Base-by-base conservation (phyloP, 2,113 vertebrate genomes). In the Eudyptes chrysolophus region DNA sequence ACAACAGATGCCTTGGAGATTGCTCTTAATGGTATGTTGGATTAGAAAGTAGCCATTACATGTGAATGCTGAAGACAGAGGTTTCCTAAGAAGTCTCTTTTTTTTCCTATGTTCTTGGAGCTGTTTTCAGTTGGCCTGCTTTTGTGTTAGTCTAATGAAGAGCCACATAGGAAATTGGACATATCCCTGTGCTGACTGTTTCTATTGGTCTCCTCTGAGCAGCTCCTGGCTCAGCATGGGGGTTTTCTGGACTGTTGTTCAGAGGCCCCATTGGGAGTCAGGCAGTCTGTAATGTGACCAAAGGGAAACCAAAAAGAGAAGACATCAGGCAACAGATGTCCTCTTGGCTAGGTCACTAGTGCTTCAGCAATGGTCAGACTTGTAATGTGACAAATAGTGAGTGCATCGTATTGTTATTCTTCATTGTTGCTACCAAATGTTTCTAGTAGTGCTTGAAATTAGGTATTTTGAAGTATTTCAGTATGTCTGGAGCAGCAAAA, bases 141-240 rank as follows among this genome's bases (percentile, higher is more conserved):
- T 89, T 57, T 86, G 9, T 46, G 7, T 44, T 38, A 58, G 24
- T 11, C 7, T 71, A 38, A 66, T 3, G 5, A 87, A 78, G 20
- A 44, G 10, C 10, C 2, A 34, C 17, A 25, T 60, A 30, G 7
- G 12, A 38, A 86, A 24, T 6, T 1, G 9, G 8, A 8, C 1
- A 0, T 54, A 24, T 11, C 11, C 5, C 13, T 40, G 9, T 51
- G 32, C 21, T 52, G 16, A 62, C 11, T 16, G 7, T n/a, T 89
- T 70, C 51, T 65, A 10, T 38, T 64, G 10, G 16, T 36, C 36
- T 40, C 26, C 15, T 51, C 17, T 92, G 21, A 57, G 36, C 13
- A n/a, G 54, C 4, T 62, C 29, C 24, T 88, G 36, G 61, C 44
- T 80, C 13, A 83, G 54, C 3, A 8, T 10, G 4, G 26, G 18